Evolutionary conservation across 2,888 invertebrate species (phyloP).

Genomic region (Acleris holmiana): DNA sequence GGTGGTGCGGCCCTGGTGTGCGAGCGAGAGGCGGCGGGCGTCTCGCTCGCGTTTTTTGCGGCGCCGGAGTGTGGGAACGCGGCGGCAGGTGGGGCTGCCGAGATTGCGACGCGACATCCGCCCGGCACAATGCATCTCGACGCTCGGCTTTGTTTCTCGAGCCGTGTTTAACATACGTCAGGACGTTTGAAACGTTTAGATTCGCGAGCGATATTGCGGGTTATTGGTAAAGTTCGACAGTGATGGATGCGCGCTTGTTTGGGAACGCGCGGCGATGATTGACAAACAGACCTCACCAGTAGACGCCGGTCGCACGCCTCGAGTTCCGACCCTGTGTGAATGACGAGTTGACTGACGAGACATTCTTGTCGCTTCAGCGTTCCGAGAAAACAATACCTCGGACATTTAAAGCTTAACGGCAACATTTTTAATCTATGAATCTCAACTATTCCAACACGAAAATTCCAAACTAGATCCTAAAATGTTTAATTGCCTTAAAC

Average conservation of each 20-base stretch:
- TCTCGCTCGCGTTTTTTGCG: slow-evolving; percentile 79
- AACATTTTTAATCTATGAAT: slow-evolving; percentile 13
- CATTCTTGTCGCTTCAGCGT: slow-evolving; percentile 40
- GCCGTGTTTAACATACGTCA: slow-evolving; percentile 74
- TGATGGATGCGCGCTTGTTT: slow-evolving; percentile 36
- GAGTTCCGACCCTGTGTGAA: slow-evolving; percentile 38
- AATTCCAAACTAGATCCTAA: slow-evolving; percentile 30
- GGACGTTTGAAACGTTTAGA: slow-evolving; percentile 63
- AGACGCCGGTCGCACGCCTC: slow-evolving; percentile 53
- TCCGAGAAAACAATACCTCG: slow-evolving; percentile 18
- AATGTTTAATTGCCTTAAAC: slow-evolving; percentile 27
- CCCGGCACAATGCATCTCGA: slow-evolving; percentile 81
- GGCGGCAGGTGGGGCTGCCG: slow-evolving; percentile 82
- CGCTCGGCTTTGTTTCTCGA: slow-evolving; percentile 71
- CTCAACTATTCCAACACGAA: slow-evolving; percentile 23
- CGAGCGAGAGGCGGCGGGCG: slow-evolving; percentile 59
- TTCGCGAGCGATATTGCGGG: slow-evolving; percentile 38
- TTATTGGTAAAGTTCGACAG: slow-evolving; percentile 37
- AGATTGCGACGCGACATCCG: slow-evolving; percentile 84
- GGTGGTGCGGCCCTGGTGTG: slow-evolving; percentile 69
- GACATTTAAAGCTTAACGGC: background rate
- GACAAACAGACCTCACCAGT: slow-evolving; percentile 47
- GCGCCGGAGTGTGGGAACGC: slow-evolving; percentile 84
- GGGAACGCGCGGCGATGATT: slow-evolving; percentile 34
- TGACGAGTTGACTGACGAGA: slow-evolving; percentile 40